Conservation (phyloP, 1,140 invertebrate species). For the Aporrectodea caliginosa region DNA sequence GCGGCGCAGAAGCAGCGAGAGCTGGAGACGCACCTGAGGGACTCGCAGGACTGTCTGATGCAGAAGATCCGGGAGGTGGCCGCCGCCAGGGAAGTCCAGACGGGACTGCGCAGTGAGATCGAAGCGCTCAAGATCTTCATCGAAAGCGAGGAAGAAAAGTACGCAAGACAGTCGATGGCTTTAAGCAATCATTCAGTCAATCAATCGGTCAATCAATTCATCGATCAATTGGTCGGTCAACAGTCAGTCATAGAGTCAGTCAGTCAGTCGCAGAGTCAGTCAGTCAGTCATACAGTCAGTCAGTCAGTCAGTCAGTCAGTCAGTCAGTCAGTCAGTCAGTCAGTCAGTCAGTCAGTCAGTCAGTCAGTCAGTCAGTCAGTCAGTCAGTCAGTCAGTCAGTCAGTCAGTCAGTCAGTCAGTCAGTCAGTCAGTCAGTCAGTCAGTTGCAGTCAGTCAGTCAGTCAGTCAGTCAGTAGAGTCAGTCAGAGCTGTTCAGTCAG, state of each 20-base stretch:
- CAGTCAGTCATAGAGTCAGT: background rate
- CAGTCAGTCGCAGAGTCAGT: background rate
- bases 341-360: no score
- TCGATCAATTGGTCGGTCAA: background rate
- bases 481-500: no score
- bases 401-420: no score
- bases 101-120: background rate
- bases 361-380: no score
- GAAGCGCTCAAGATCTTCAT: background rate
- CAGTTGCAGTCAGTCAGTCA: no score
- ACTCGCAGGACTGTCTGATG: background rate
- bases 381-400: no score
- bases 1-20: background rate
- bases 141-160: background rate
- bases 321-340: no score
- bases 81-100: background rate
- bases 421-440: no score
- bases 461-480: no score
- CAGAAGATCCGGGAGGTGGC: background rate
- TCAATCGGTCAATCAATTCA: background rate
- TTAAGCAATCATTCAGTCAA: background rate
- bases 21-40: background rate
- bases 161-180: no score
- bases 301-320: no score
- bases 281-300: no score